Base-by-base conservation (phyloP, 2,888 invertebrate genomes). In the Cephus pygmeus region DNA sequence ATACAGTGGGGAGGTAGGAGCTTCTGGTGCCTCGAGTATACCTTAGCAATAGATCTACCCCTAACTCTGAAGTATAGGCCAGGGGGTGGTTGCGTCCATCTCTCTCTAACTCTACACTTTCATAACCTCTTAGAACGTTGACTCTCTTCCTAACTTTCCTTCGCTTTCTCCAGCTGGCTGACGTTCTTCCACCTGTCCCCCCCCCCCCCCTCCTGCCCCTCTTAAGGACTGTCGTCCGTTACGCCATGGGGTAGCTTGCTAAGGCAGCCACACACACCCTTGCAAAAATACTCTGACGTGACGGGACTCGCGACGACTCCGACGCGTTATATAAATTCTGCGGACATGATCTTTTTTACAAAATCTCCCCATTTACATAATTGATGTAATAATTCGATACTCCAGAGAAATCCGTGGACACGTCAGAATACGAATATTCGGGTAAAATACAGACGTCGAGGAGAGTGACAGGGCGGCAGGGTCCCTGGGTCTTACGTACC, bases 281-380 rank as follows among this genome's bases (percentile, higher is more conserved):
- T 30, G 56, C 73, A 83, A 85, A 87, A 87, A 84, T 87, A 85
- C 83, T 75, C 78, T 83, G 83, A 88, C 88, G 88, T 88, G 88
- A 85, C 83, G 80, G 76, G 87, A 88, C 88, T 88, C 77, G 77
- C 83, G 83, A 86, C 82, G 77, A 81, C 71, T 77, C 76, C 79
- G 79, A 79, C 79, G 78, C 81, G 82, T 85, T 84, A 86, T 87
- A 88, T 88, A 87, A 87, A 88, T 88, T 86, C 83, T 79, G 75
- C 80, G 83, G 82, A 85, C 85, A 84, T 82, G 84, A 84, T 84
- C 83, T 80, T 84, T 87, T 86, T 86, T 81, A 79, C 81, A 85
- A 85, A 56, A 56, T 56, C 23, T 56, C 1, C 68, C 56, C 69
- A 85, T 88, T 85, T 86, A 75, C 86, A 85, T 86, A 86, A 88